Evolutionary conservation across 2,113 vertebrate species (phyloP).

Genomic region (Crotalus helleri): DNA sequence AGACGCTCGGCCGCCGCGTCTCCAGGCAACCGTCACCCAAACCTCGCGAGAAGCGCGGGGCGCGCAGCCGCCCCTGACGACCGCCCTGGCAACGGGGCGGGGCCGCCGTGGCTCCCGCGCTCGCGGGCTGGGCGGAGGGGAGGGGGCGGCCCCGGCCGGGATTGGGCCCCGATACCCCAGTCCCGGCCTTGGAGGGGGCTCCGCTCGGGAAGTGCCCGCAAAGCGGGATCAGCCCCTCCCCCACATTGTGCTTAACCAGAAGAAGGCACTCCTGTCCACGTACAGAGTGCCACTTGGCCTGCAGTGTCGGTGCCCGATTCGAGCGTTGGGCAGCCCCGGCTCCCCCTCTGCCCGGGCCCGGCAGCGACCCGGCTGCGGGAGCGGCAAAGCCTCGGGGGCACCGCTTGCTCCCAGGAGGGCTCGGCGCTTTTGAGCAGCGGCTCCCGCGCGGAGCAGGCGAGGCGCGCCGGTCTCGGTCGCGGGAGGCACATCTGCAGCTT

Average conservation of each 20-base stretch:
- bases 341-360: not conserved
- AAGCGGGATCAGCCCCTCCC: no score
- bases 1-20: not conserved
- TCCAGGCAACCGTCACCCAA: constrained; percentile 45
- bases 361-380: not conserved
- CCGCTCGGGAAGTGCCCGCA: not conserved
- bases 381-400: no score
- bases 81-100: not conserved
- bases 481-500: not conserved
- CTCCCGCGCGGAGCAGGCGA: no score
- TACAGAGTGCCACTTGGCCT: not conserved
- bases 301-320: accelerated
- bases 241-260: not conserved
- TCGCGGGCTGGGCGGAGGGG: not conserved
- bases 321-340: not conserved
- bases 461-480: not conserved
- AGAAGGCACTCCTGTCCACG: not conserved
- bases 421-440: no score
- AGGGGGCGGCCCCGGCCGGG: not conserved
- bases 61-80: not conserved
- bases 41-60: not conserved
- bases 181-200: no score
- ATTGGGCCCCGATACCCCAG: not conserved
- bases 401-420: no score
- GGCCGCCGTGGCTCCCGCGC: not conserved